These are phyloP conservation scores for Euplagia quadripunctaria DNA, from an alignment of 2,888 invertebrate species.

Conservation along the genomic window DNA sequence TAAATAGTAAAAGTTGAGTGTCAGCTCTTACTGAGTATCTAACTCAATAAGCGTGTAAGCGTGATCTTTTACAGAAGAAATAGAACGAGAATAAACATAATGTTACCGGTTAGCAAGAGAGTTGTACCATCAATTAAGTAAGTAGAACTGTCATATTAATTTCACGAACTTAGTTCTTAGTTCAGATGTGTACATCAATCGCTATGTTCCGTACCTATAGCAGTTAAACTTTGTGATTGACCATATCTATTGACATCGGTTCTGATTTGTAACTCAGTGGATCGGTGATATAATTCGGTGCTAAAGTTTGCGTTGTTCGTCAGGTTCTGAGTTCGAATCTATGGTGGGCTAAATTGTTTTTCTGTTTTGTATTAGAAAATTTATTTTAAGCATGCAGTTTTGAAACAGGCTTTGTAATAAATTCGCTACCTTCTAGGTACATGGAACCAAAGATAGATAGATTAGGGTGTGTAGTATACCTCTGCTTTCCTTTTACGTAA, in stretches of 20 bases:
- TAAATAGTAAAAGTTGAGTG: constrained; percentile 28
- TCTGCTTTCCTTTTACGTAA: neutral
- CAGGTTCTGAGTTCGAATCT: neutral
- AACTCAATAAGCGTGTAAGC: constrained; percentile 11
- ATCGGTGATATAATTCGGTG: neutral
- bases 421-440: neutral
- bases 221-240: neutral
- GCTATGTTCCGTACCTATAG: neutral
- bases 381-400: neutral
- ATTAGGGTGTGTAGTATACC: neutral
- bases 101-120: neutral
- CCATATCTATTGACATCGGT: neutral
- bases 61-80: constrained; percentile 3
- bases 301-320: neutral
- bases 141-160: neutral
- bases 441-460: neutral
- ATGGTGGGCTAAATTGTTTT: neutral
- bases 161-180: neutral
- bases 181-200: neutral
- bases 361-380: neutral
- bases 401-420: neutral
- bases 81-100: neutral
- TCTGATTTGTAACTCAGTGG: neutral
- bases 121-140: neutral
- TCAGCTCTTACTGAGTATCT: constrained; percentile 8